phyloP scores from a whole-genome alignment of 2,888 invertebrate genomes.

The Masnerella sp. region DNA sequence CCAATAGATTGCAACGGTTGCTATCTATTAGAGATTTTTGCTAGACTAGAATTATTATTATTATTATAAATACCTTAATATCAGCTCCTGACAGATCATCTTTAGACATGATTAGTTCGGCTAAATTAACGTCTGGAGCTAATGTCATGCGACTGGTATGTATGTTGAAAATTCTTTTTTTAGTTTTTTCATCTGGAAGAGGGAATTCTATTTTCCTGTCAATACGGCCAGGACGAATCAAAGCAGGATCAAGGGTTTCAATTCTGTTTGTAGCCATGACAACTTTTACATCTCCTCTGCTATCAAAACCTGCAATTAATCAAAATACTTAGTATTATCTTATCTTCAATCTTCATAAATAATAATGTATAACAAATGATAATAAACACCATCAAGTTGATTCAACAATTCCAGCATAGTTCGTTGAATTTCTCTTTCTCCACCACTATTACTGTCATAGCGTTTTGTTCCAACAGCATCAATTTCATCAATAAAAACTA shows the following conservation, averaged over 20 bases:
- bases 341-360: neutral
- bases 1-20: too few relatives aligned
- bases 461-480: conserved; percentile 99
- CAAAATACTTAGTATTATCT: conserved; percentile 1
- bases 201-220: conserved; percentile 99
- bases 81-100: conserved; percentile 99
- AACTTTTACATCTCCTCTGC: conserved; percentile 81
- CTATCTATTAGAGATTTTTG: too few relatives aligned
- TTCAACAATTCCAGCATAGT: conserved; percentile 99
- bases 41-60: too few relatives aligned
- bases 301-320: conserved; percentile 73
- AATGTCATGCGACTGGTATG: conserved; percentile 99
- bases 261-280: conserved; percentile 99
- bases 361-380: too few relatives aligned
- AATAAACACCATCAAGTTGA: conserved; percentile 94
- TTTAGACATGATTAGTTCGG: conserved; percentile 98
- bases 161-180: conserved; percentile 96
- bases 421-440: conserved; percentile 99
- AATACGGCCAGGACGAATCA: conserved; percentile 98
- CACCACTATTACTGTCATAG: conserved; percentile 99
- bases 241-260: conserved; percentile 98
- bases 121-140: conserved; percentile 96
- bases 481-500: conserved; percentile 99
- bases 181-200: conserved; percentile 98
- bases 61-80: conserved; percentile 86